Percentiles rank a stretch among this genome's conserved stretches.
phyloP scores from a whole-genome alignment of 2,113 vertebrate species.

The Girardinichthys multiradiatus region DNA sequence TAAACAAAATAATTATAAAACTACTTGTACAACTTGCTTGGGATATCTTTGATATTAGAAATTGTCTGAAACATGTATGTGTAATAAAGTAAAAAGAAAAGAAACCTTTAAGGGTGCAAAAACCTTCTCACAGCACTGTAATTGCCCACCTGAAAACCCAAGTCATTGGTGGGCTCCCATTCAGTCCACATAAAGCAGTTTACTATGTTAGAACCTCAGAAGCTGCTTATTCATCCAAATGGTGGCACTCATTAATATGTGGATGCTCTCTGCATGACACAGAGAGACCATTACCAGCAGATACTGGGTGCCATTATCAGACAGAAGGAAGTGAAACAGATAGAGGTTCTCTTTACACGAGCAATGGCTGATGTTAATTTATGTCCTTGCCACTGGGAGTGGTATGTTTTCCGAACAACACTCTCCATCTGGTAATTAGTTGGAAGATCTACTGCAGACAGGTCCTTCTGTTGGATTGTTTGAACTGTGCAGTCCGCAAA shows the following conservation, averaged over 20 bases:
- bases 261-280: constrained; percentile 42
- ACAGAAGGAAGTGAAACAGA: constrained; percentile 58
- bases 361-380: constrained; percentile 58
- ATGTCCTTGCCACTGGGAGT: constrained; percentile 51
- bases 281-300: constrained; percentile 60
- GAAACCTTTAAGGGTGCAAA: neutral
- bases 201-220: constrained; percentile 68
- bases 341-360: constrained; percentile 43
- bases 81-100: neutral
- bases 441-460: constrained; percentile 21
- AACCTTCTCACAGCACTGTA: neutral
- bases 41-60: neutral
- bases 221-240: constrained; percentile 70
- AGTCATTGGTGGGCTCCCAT: constrained; percentile 54
- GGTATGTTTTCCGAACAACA: constrained; percentile 53
- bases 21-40: neutral
- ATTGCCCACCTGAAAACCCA: constrained; percentile 74
- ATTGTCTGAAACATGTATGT: neutral
- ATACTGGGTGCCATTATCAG: constrained; percentile 56
- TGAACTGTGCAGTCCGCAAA: constrained; percentile 12
- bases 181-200: constrained; percentile 70
- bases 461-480: constrained; percentile 15
- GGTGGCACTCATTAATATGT: constrained; percentile 65
- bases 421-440: constrained; percentile 57
- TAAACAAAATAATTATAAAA: neutral